These are phyloP conservation scores for Pomacea canaliculata DNA, from an alignment of 2,888 invertebrate genomes.

Conservation along the genomic window DNA sequence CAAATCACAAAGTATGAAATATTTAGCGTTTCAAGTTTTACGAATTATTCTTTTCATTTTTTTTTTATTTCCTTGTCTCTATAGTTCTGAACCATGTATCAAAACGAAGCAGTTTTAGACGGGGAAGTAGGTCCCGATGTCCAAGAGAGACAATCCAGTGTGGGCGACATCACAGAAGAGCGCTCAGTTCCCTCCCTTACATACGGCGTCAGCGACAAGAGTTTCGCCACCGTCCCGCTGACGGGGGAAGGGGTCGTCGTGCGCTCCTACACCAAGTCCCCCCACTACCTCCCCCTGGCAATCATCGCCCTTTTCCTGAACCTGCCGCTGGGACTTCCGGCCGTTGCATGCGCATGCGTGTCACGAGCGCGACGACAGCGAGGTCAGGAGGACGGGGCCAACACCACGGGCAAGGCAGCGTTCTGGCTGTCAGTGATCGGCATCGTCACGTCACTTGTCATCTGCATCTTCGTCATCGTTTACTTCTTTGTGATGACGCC, in stretches of 20 bases:
- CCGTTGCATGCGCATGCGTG: conserved; percentile 32
- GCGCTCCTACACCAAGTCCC: conserved; percentile 33
- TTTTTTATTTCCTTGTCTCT: conserved; percentile 1
- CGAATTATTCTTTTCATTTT: background rate
- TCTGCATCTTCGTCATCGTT: conserved; percentile 35
- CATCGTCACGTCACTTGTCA: conserved; percentile 32
- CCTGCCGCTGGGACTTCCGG: conserved; percentile 32
- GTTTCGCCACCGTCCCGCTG: conserved; percentile 31
- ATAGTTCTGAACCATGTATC: background rate
- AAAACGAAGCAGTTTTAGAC: conserved; percentile 12
- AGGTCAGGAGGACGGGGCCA: conserved; percentile 25
- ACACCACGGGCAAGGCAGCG: conserved; percentile 24
- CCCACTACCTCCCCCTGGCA: conserved; percentile 39
- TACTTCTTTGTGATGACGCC: conserved; percentile 38
- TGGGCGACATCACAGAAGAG: conserved; percentile 8
- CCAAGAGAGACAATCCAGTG: conserved; percentile 21
- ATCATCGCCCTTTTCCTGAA: conserved; percentile 34
- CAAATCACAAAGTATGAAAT: no score
- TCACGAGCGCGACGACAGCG: conserved; percentile 25
- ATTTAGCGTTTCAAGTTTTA: no score
- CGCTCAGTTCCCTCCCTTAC: conserved; percentile 22
- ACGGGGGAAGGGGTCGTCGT: conserved; percentile 35
- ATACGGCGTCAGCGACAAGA: conserved; percentile 22
- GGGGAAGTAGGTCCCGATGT: background rate
- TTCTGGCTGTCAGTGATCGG: conserved; percentile 37